These are phyloP conservation scores for Spodoptera picta DNA, from an alignment of 2,888 invertebrate genomes.

Conservation along the genomic window DNA sequence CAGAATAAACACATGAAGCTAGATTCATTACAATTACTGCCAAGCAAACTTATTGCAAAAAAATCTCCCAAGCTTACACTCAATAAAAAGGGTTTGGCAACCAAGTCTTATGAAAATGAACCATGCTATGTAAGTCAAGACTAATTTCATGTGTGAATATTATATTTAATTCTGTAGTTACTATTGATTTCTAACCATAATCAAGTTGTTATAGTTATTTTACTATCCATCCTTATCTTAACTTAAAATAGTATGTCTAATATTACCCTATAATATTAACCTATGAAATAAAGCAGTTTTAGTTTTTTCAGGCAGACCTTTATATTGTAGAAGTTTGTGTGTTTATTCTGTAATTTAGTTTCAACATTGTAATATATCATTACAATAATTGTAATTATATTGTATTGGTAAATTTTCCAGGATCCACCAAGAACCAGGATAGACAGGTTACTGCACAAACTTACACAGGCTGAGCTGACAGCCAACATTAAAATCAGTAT, in stretches of 20 bases:
- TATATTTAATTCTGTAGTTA: too few species aligned
- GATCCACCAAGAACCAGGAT: slow-evolving; percentile 61
- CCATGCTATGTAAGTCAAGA: slow-evolving; percentile 31
- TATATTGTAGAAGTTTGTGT: neutral
- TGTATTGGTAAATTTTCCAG: too few species aligned
- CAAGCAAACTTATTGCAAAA: slow-evolving; percentile 3
- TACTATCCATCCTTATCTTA: too few species aligned
- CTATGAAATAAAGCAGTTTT: too few species aligned
- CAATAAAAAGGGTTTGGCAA: slow-evolving; percentile 4
- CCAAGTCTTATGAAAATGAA: slow-evolving; percentile 31
- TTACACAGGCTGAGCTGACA: slow-evolving; percentile 74
- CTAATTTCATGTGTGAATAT: too few species aligned
- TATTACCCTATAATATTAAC: too few species aligned
- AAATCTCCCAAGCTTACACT: slow-evolving; percentile 4
- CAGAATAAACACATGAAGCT: slow-evolving; percentile 27
- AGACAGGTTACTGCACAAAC: slow-evolving; percentile 69
- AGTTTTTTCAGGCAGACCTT: too few species aligned
- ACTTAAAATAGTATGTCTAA: too few species aligned
- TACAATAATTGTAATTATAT: too few species aligned
- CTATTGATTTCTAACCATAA: too few species aligned
- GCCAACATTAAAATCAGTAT: slow-evolving; percentile 72
- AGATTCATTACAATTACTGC: slow-evolving; percentile 1
- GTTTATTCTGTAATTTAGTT: slow-evolving; percentile 2
- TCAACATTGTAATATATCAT: neutral
- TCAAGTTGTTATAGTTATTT: too few species aligned